Conservation (phyloP, 2,888 invertebrate genomes). For the Rhagonycha lutea region DNA sequence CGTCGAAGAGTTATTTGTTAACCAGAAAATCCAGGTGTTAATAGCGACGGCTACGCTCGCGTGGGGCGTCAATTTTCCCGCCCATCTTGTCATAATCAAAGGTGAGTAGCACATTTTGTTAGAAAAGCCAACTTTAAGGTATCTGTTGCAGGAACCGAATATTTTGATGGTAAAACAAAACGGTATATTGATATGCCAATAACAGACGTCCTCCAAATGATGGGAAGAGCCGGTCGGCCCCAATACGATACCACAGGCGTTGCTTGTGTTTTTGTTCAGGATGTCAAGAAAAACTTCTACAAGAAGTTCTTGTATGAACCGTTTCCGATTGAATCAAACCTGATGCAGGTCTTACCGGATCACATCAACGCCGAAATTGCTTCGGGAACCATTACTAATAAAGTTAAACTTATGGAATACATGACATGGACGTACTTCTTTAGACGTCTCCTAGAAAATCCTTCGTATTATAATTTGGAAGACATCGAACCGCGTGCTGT, state of each 20-base stretch:
- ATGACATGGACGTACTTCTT: constrained; percentile 99
- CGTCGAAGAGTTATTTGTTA: constrained; percentile 92
- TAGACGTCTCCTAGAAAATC: constrained; percentile 88
- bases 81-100: constrained; percentile 97
- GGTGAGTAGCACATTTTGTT: constrained; percentile 26
- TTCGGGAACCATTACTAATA: constrained; percentile 91
- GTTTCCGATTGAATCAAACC: constrained; percentile 97
- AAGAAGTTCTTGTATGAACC: constrained; percentile 99
- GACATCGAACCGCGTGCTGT: constrained; percentile 69
- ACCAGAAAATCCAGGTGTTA: constrained; percentile 93
- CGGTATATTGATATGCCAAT: constrained; percentile 99
- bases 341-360: constrained; percentile 89
- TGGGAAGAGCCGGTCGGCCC: constrained; percentile 97
- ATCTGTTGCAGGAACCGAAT: constrained; percentile 76
- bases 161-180: constrained; percentile 94
- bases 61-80: constrained; percentile 99
- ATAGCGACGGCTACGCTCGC: constrained; percentile 97
- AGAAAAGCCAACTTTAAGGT: not conserved
- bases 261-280: constrained; percentile 89
- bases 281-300: constrained; percentile 97
- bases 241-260: constrained; percentile 94
- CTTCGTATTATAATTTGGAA: constrained; percentile 84
- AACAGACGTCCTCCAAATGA: constrained; percentile 99
- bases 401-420: constrained; percentile 93
- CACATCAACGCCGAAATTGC: constrained; percentile 97